These are phyloP conservation scores for Potorous gilbertii DNA, from an alignment of 2,797 vertebrate genomes.

Conservation along the genomic window DNA sequence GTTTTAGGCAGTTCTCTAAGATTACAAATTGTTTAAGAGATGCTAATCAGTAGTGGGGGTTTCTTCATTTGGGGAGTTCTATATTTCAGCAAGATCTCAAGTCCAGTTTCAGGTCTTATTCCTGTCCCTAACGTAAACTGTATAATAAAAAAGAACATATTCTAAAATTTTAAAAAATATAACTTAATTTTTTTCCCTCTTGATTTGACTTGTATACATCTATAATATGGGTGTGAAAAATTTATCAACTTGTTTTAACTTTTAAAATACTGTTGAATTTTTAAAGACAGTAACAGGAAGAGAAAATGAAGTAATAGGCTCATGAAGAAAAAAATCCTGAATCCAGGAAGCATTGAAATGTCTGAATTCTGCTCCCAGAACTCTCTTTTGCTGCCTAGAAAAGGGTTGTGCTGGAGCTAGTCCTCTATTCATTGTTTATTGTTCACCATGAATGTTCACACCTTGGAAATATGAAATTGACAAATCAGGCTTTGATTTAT, in stretches of 20 bases:
- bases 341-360: neutral
- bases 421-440: neutral
- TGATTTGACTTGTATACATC: neutral
- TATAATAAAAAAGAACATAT: neutral
- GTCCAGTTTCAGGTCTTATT: neutral
- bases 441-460: neutral
- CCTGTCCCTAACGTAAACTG: neutral
- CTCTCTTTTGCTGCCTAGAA: neutral
- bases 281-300: neutral
- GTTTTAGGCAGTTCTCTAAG: neutral
- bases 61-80: neutral
- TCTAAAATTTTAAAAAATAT: neutral
- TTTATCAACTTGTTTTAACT: neutral
- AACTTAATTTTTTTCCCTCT: neutral
- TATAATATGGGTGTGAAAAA: neutral
- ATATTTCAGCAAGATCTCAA: neutral
- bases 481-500: neutral
- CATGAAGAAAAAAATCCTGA: neutral
- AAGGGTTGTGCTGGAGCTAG: neutral
- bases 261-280: neutral
- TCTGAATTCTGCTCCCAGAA: neutral
- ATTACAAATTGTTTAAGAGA: neutral
- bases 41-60: neutral
- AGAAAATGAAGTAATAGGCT: neutral
- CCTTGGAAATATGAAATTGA: neutral